phyloP scores from a whole-genome alignment of 2,113 vertebrate species.

The Salvelinus fontinalis region DNA sequence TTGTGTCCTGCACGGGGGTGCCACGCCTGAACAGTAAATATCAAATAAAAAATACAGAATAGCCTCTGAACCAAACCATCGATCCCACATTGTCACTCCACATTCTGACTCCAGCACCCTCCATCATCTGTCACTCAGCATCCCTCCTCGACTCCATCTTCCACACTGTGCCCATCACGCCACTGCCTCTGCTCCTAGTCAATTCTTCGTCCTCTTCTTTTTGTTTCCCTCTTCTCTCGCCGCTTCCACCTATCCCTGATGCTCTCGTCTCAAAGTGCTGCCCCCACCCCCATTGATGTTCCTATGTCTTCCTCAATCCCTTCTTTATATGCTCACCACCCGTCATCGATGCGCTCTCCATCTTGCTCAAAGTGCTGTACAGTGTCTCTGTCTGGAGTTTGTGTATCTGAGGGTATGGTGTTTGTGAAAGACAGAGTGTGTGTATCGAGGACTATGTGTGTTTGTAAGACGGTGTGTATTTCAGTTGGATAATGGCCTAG shows the following conservation, averaged over 20 bases:
- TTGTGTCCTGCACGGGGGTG: background rate
- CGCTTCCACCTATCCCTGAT: background rate
- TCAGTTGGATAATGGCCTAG: background rate
- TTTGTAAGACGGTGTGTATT: background rate
- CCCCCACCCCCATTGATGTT: background rate
- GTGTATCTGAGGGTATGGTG: background rate
- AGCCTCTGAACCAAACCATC: background rate
- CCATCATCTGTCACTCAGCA: constrained; percentile 1
- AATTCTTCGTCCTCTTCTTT: background rate
- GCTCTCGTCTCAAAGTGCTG: too few relatives aligned
- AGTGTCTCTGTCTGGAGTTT: background rate
- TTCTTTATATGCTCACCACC: background rate
- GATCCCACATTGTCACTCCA: background rate
- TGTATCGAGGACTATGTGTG: background rate
- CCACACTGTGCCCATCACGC: background rate
- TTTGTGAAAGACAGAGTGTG: background rate
- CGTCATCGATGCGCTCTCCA: background rate
- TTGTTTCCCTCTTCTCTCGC: background rate
- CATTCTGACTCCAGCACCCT: background rate
- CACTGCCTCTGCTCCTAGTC: background rate
- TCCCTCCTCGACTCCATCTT: constrained; percentile 1
- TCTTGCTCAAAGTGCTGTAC: background rate
- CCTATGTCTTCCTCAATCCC: background rate
- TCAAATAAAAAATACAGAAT: background rate
- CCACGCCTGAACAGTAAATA: background rate